Base-by-base conservation (phyloP, 92 coral and sea anemone genomes). In the Meandrina meandrites region DNA sequence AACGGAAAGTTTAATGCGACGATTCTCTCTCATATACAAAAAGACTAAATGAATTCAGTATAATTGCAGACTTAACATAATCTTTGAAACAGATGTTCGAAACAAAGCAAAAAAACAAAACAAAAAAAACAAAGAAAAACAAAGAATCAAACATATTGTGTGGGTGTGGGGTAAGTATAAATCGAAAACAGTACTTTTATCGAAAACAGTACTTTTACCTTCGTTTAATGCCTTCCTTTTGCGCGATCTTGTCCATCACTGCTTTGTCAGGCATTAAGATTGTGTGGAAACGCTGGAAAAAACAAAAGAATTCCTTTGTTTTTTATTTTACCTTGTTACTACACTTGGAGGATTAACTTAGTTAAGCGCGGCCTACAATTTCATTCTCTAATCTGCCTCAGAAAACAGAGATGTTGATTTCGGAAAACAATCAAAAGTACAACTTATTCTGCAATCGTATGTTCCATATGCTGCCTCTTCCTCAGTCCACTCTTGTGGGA, bases 221-320 rank as follows among this genome's bases (percentile, higher is more conserved):
- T 22, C 0, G 34, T 83, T 40, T 16, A 22, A 83, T 47, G 60
- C 72, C 70, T 34, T 86, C 18, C 21, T 71, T 86, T 24, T 40
- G 30, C 42, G 32, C 85, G 78, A 86, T 86, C 79, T 72, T 79
- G 37, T 36, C 21, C 73, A 86, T 32, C 3, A 80, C 58, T 24
- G 15, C 60, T 34, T 27, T 40, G 56, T 86, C 89, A 40, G 89
- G 89, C 47, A 68, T 69, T 10, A 86, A 84, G 66, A 86, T 79
- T 69, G 73, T 70, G 54, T 72, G 89, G 85, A 86, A 79, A 56
- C 84, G 84, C 89, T 86, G 68, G 9, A 68, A n/a, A 72, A 67
- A 45, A 10, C 75, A 27, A 30, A 28, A 4, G 3, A 19, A 79
- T 10, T n/a, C 13, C 11, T 22, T 10, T 21, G 8, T 10, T 64